Percentiles rank a stretch among this genome's conserved stretches.
phyloP scores from a whole-genome alignment of 2,113 vertebrate species.

The Phoenicopterus ruber region DNA sequence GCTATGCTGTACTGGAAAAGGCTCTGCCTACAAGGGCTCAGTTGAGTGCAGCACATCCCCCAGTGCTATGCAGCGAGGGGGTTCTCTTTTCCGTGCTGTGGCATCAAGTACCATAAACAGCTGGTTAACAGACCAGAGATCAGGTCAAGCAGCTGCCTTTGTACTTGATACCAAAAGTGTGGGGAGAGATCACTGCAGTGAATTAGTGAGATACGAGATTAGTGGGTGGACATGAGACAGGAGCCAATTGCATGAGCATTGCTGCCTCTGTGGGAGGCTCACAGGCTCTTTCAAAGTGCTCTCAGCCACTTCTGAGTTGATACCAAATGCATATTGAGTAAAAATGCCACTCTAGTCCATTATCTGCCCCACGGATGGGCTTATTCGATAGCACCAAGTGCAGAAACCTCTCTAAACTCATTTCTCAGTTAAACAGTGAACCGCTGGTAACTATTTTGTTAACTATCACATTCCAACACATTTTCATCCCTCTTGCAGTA shows the following conservation, averaged over 20 bases:
- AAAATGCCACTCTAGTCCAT: not conserved
- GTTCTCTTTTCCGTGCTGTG: not conserved
- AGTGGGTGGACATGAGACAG: fast-evolving
- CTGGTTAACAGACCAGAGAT: not conserved
- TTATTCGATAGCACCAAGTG: not conserved
- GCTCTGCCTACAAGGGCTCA: not conserved
- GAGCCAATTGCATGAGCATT: not conserved
- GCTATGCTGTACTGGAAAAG: not conserved
- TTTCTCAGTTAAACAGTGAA: not conserved
- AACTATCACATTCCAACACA: not conserved
- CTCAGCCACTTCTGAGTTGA: not conserved
- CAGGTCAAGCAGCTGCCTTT: not conserved
- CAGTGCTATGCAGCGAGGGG: fast-evolving
- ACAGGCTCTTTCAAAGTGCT: not conserved
- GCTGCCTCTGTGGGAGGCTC: not conserved
- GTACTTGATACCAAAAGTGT: not conserved
- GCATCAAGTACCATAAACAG: not conserved
- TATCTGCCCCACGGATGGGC: not conserved
- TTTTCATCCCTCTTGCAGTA: not conserved
- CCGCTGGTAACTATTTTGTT: not conserved
- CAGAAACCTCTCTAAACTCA: not conserved
- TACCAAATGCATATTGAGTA: not conserved
- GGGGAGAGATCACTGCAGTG: not conserved
- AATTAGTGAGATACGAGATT: not conserved
- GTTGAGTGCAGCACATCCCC: not conserved